Conservation (phyloP, 2,113 vertebrate species). For the Python bivittatus region DNA sequence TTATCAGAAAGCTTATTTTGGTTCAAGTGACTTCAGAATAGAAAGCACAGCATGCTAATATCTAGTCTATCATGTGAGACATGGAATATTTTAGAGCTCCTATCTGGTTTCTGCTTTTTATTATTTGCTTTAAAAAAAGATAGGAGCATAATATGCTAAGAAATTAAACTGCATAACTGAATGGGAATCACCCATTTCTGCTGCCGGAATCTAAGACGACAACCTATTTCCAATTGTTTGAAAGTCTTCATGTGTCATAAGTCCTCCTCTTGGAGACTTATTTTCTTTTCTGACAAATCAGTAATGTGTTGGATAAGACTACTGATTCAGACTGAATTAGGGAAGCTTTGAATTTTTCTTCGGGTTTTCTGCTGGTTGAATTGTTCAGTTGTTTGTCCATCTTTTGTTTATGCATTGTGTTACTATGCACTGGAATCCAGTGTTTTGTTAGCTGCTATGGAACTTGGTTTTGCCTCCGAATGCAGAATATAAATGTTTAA, state of each 20-base stretch:
- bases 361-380: background rate
- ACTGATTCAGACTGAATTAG: background rate
- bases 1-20: constrained; percentile 7
- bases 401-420: background rate
- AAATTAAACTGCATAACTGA: background rate
- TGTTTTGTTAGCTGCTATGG: background rate
- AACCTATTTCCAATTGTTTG: background rate
- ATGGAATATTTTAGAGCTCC: constrained; percentile 5
- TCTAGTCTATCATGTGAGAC: constrained; percentile 10
- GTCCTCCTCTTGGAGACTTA: background rate
- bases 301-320: background rate
- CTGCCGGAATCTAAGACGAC: background rate
- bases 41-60: constrained; percentile 11
- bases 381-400: background rate
- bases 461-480: background rate
- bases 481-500: background rate
- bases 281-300: background rate
- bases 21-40: background rate
- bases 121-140: background rate
- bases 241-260: background rate
- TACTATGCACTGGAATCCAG: background rate
- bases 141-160: background rate
- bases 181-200: background rate
- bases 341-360: background rate
- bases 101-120: constrained; percentile 15